Percentiles rank a stretch among this genome's conserved stretches.
phyloP scores from a whole-genome alignment of 2,113 vertebrate genomes.

The Cariama cristata region DNA sequence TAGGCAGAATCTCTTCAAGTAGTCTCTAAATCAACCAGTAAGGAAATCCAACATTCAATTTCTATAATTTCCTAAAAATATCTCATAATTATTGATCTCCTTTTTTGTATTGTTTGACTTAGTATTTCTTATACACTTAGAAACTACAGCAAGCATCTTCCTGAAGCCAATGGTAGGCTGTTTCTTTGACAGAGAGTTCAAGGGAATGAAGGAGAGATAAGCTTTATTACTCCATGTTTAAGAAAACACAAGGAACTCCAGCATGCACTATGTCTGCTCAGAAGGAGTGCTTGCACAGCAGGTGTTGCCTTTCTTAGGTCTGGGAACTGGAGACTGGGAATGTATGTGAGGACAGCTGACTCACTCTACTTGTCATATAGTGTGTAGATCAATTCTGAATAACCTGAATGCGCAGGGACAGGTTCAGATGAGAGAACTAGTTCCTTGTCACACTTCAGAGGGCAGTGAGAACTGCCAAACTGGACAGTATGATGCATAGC shows the following conservation, averaged over 20 bases:
- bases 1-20: background rate
- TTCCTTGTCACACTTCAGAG: background rate
- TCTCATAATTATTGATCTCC: background rate
- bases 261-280: background rate
- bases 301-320: background rate
- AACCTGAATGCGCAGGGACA: background rate
- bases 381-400: background rate
- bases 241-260: background rate
- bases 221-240: background rate
- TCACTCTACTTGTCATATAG: background rate
- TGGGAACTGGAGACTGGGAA: background rate
- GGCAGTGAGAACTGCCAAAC: background rate
- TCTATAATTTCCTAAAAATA: background rate
- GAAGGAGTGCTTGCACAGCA: constrained; percentile 8
- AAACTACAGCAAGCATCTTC: background rate
- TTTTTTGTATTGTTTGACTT: background rate
- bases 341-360: background rate
- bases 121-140: background rate
- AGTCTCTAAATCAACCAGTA: background rate
- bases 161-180: background rate
- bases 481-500: background rate
- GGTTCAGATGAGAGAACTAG: background rate
- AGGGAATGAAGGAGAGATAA: background rate
- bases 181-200: background rate
- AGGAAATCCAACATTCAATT: background rate